Percentiles rank a stretch among this genome's conserved stretches.
phyloP scores from a whole-genome alignment of 2,888 invertebrate species.

The Heliothis peltigera region DNA sequence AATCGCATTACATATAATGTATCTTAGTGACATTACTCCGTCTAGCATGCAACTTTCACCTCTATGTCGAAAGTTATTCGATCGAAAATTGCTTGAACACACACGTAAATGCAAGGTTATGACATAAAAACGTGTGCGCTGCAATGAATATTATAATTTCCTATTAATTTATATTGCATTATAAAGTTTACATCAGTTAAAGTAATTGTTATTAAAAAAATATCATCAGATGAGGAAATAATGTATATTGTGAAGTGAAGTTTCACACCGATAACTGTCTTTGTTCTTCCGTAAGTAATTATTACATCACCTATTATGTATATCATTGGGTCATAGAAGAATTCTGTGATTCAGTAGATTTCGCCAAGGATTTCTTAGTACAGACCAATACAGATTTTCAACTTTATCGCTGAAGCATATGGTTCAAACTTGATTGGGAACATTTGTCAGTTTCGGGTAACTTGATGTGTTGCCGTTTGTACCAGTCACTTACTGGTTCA shows the following conservation, averaged over 20 bases:
- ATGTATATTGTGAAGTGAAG: constrained; percentile 39
- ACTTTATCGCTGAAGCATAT: too few species aligned
- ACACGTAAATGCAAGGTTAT: constrained; percentile 47
- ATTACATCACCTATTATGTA: constrained; percentile 27
- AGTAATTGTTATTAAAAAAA: constrained; percentile 61
- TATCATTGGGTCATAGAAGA: not conserved
- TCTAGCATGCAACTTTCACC: constrained; percentile 15
- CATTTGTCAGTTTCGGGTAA: too few species aligned
- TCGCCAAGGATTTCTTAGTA: not conserved
- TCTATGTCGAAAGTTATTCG: not conserved
- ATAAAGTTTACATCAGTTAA: constrained; percentile 58
- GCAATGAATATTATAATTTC: constrained; percentile 65
- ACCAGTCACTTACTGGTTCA: constrained; percentile 10
- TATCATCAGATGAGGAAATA: constrained; percentile 58
- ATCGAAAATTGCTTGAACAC: constrained; percentile 19
- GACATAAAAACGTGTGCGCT: constrained; percentile 50
- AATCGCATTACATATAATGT: constrained; percentile 49
- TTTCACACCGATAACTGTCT: constrained; percentile 39
- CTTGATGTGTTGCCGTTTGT: too few species aligned
- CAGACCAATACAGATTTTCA: too few species aligned
- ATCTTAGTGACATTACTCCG: constrained; percentile 17
- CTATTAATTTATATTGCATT: constrained; percentile 62
- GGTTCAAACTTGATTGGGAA: too few species aligned
- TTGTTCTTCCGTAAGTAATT: constrained; percentile 15
- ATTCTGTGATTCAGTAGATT: not conserved